Evolutionary conservation across 2,888 invertebrate species (phyloP), one percentile per base, ranked within the genome.

Genomic region (Tricholauxania praeusta): DNA sequence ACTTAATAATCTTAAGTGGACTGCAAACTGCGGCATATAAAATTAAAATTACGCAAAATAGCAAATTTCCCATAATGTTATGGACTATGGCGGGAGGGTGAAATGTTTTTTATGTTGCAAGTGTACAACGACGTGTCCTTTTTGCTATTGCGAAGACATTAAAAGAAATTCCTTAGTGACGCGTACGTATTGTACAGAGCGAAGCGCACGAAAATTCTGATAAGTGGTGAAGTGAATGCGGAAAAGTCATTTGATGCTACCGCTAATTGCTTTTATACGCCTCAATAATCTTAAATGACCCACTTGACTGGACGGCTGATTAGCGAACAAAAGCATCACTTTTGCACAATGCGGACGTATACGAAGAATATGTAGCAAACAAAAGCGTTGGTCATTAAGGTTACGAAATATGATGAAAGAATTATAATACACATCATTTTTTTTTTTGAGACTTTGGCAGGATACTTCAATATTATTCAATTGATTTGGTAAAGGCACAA

Each of bases 221-320:
- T 49, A 39, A 57, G 55, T 47, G 22, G 47, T 15, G n/a, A 28
- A 49, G 28, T 28, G 22, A 12, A 22, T 22, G 12, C 22, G 22
- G 59, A n/a, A 32, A 70, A 70, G 70, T 52, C 63, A 71, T 63
- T 71, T 63, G 48, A 55, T 63, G 71, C 63, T 63, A 71, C 63
- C 62, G 63, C 63, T 71, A 71, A 71, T 71, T 71, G 71, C 63
- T 71, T 71, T 71, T 63, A 63, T 71, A 71, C 28, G 55, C 52
- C 63, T 63, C 71, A 71, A 71, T 71, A 71, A 71, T 71, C 71
- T 19, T 62, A 71, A 71, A 71, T 63, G 71, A 47, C 17, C 57
- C 52, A 49, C 47, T 28, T 51, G 51, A 47, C 49, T 19, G 15
- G 51, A 48, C 17, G 8, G 39, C 39, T 39, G 39, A 39, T 10